Base-by-base conservation (phyloP, 2,888 invertebrate species). In the Ganaspis brasiliensis region DNA sequence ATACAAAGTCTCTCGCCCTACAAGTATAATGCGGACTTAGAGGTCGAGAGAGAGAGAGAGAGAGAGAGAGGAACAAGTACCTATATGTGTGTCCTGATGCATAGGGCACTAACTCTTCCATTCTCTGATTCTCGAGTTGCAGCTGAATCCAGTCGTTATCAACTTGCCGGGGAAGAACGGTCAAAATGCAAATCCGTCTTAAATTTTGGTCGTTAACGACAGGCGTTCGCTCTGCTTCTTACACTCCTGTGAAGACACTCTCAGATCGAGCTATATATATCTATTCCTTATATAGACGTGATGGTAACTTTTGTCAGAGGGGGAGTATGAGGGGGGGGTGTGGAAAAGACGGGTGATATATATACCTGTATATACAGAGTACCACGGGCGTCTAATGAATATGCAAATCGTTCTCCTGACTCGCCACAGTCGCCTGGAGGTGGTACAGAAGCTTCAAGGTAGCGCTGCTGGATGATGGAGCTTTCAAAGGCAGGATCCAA, bases 171-270 rank as follows among this genome's bases (percentile, higher is more conserved):
- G 81, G 86, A 86, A 85, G 85, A 87, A 86, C 87, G 86, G 86
- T 87, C 87, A 85, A 86, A 88, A 90, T 90, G 89, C 88, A 90
- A 90, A 90, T 90, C 81, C 84, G 82, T 86, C 87, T 86, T 83
- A 85, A 88, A 88, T 88, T 89, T 86, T 80, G 87, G 88, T 87
- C 89, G 87, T 90, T 89, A 89, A 87, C 85, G 84, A 82, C 89
- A 81, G 80, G 77, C 81, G 75, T 76, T 80, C 67, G 77, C 76
- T 73, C 73, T 61, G 76, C 80, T 81, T 81, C 81, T 81, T 81
- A 79, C n/a, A n/a, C 77, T 73, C 73, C 55, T 61, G 79, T 74
- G 79, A 78, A 80, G 79, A 81, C 79, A 80, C 70, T 74, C 79
- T 77, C 81, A 80, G 81, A 76, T 76, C 56, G 31, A 67, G 67